Conservation (phyloP, 2,888 invertebrate species). For the Morpho helenor region DNA sequence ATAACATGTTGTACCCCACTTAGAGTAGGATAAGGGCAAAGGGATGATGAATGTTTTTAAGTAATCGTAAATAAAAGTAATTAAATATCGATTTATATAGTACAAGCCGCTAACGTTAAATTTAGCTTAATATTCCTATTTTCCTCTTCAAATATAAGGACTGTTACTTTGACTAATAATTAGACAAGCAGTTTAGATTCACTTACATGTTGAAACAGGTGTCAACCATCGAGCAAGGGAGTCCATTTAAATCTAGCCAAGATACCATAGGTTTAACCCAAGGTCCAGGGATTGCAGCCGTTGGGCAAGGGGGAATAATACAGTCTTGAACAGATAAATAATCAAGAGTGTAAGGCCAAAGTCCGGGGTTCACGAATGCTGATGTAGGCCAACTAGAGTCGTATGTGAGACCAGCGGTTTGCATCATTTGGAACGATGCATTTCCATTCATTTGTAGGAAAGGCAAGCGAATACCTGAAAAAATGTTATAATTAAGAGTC, state of each 20-base stretch:
- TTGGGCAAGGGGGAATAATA: constrained; percentile 76
- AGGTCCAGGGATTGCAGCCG: constrained; percentile 74
- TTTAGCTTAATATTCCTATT: too few species aligned
- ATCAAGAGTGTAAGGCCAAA: constrained; percentile 86
- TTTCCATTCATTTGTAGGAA: constrained; percentile 80
- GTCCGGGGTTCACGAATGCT: constrained; percentile 50
- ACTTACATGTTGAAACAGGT: constrained; percentile 71
- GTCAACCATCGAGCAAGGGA: constrained; percentile 79
- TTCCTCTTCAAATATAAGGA: too few species aligned
- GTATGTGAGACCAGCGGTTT: constrained; percentile 70
- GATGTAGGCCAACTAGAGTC: constrained; percentile 82
- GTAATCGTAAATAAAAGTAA: too few species aligned
- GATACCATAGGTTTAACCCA: constrained; percentile 84
- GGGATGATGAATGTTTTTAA: too few species aligned
- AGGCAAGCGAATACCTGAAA: constrained; percentile 72
- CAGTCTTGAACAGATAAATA: constrained; percentile 79
- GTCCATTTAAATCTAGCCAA: constrained; percentile 61
- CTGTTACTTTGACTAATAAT: too few species aligned
- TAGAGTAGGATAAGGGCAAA: too few species aligned
- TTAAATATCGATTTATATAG: too few species aligned
- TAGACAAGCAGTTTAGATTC: neutral
- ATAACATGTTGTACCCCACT: too few species aligned
- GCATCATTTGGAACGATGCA: constrained; percentile 76
- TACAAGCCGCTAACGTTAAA: too few species aligned
- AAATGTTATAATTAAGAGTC: neutral